phyloP scores from a whole-genome alignment of 2,113 vertebrate species.

The Passerina amoena region DNA sequence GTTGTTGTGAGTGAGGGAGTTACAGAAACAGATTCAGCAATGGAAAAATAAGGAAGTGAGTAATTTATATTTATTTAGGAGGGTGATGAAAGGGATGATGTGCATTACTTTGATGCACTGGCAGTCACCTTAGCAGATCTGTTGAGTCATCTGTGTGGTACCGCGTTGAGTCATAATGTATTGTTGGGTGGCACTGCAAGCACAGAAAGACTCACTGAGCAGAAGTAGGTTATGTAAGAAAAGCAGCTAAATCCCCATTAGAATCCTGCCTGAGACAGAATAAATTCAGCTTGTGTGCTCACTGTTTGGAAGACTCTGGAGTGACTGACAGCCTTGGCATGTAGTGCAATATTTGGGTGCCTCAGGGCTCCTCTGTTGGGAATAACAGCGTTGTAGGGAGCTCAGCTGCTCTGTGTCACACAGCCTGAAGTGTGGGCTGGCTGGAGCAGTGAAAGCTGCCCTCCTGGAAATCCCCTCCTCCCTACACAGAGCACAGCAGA shows the following conservation, averaged over 20 bases:
- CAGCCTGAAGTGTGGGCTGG: not conserved
- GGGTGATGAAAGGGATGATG: not conserved
- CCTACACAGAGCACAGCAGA: not conserved
- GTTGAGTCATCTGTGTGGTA: not conserved
- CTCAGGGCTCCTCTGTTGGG: not conserved
- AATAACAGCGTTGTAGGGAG: not conserved
- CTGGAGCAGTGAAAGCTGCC: not conserved
- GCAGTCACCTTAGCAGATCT: not conserved
- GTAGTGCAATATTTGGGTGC: not conserved
- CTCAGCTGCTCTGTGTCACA: not conserved
- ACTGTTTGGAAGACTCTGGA: not conserved
- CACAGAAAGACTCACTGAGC: not conserved
- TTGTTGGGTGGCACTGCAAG: not conserved
- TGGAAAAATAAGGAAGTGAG: not conserved
- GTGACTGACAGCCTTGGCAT: not conserved
- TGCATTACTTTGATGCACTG: not conserved
- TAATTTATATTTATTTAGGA: not conserved
- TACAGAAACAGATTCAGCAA: not conserved
- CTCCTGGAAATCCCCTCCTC: not conserved
- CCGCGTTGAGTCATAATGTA: not conserved
- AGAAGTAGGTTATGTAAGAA: not conserved
- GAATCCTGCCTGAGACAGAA: not conserved
- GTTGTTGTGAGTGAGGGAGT: not conserved
- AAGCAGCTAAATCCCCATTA: not conserved
- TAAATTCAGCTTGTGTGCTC: not conserved